phyloP scores from a whole-genome alignment of 2,113 vertebrate genomes.

The Columba janthina region DNA sequence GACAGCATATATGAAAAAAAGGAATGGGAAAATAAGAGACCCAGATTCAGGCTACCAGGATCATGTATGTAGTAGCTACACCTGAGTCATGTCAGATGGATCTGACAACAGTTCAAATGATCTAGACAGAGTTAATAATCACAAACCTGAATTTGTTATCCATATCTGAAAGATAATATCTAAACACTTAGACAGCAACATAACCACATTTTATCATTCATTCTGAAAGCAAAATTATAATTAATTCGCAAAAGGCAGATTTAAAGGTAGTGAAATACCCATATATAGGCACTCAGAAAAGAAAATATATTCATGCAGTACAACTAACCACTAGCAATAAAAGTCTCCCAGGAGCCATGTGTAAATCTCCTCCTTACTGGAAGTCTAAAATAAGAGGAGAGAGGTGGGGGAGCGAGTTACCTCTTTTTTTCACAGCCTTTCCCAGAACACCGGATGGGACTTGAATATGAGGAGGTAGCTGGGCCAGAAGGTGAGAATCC shows the following conservation, averaged over 20 bases:
- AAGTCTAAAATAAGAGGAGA: slow-evolving; percentile 14
- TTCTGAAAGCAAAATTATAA: background rate
- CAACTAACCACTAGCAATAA: slow-evolving; percentile 3
- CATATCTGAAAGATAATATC: background rate
- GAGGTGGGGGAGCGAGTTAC: background rate
- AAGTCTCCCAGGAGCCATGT: background rate
- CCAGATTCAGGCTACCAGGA: background rate
- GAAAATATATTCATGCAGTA: slow-evolving; percentile 2
- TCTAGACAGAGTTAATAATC: background rate
- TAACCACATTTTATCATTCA: background rate
- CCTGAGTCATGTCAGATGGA: background rate
- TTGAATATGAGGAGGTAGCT: background rate
- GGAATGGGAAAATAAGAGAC: background rate
- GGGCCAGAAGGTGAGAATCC: background rate
- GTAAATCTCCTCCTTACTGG: slow-evolving; percentile 39
- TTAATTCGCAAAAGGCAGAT: slow-evolving; percentile 1
- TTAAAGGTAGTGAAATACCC: slow-evolving; percentile 12
- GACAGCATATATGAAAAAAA: background rate
- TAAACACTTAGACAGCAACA: background rate
- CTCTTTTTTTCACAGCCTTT: background rate
- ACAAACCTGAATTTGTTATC: background rate
- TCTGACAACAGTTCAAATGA: background rate
- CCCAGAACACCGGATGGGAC: background rate
- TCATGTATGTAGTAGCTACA: background rate
- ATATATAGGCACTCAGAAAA: background rate